Base-by-base conservation (phyloP, 2,888 invertebrate species). In the Anaspis maculata region DNA sequence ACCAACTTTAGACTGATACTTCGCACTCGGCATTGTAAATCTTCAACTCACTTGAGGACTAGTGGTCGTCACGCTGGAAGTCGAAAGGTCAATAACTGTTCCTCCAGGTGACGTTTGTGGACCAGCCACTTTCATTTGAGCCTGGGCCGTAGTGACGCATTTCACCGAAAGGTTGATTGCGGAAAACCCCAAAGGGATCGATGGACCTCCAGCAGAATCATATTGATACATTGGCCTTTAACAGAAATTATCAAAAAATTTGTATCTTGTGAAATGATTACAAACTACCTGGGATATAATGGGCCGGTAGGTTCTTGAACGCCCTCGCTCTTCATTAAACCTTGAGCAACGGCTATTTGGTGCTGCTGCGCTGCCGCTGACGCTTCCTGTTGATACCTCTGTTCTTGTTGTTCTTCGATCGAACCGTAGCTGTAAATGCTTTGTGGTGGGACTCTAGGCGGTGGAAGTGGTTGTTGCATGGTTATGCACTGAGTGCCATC, bases 121-220 rank as follows among this genome's bases (percentile, higher is more conserved):
- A 19, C 72, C 72, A 45, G 64, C 45, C 31, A 68, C 67, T 56
- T 75, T 71, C 73, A 81, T 68, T 69, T 77, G 68, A 56, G 65
- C 61, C 74, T 79, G 79, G 54, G 78, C 76, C 42, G 79, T 80
- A 45, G 82, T 79, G 48, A 80, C 81, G 60, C 87, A 86, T 71
- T 88, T 89, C 56, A 88, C 88, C 48, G 83, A 85, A 50, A 84
- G 71, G 73, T 83, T 86, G 62, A 85, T 86, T 47, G 83, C 84
- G 26, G 83, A 82, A 70, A 83, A 80, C 45, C 82, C 83, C 24
- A 82, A 79, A 39, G 80, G 83, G 47, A 82, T 71, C 34, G 77
- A 77, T 33, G 79, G 79, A 50, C 76, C 74, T 50, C 76, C 74
- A 55, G 78, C 72, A 27, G 79, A 76, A 59, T 84, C 84, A 68